phyloP scores from a whole-genome alignment of 2,113 vertebrate species.

The Bujurquina vittata region DNA sequence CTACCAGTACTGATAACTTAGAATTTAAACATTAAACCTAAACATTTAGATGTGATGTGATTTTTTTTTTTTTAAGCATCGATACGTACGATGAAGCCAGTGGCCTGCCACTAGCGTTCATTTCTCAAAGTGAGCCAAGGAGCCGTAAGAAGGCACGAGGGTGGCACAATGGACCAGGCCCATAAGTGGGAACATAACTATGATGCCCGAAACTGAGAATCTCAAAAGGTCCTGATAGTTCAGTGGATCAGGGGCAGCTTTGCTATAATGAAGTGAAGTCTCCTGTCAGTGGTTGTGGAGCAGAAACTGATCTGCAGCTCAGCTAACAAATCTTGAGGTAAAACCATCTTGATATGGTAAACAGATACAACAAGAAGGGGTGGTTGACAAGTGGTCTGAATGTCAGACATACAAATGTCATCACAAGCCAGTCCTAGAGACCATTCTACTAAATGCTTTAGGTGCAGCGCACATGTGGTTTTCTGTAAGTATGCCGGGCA shows the following conservation, averaged over 20 bases:
- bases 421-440: neutral
- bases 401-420: neutral
- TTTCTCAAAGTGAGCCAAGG: neutral
- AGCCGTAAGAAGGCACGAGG: neutral
- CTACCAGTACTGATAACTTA: neutral
- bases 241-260: too few relatives aligned
- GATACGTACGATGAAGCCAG: neutral
- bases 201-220: neutral
- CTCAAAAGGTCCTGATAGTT: neutral
- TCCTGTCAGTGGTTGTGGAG: too few relatives aligned
- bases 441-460: neutral
- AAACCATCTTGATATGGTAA: neutral
- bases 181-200: neutral
- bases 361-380: neutral
- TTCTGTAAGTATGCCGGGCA: neutral
- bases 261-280: too few relatives aligned
- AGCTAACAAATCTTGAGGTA: neutral
- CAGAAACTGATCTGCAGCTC: neutral
- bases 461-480: neutral
- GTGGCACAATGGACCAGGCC: neutral
- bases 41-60: neutral
- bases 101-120: neutral
- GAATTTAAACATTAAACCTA: neutral
- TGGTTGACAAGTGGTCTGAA: too few relatives aligned
- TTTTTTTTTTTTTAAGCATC: neutral